A percentile compares a stretch with the other conserved stretches of the same genome.
phyloP scores from a whole-genome alignment of 2,113 vertebrate genomes.

The Oncorhynchus kisutch region DNA sequence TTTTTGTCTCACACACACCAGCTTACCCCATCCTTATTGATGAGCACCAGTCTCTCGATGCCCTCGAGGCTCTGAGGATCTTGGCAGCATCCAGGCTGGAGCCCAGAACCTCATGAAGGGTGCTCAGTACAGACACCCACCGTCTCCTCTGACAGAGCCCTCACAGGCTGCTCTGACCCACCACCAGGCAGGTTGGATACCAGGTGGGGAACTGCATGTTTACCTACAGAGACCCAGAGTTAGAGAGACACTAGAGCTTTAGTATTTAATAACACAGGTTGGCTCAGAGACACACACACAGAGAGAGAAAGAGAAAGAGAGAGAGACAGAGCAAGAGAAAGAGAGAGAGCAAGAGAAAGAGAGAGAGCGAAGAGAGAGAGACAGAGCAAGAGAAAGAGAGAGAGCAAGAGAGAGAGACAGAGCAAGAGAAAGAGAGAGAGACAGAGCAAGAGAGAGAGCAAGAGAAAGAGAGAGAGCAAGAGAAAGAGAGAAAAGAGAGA shows the following conservation, averaged over 20 bases:
- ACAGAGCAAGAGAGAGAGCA: too few relatives aligned
- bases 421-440: too few relatives aligned
- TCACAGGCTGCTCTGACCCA: slow-evolving; percentile 81
- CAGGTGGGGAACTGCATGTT: slow-evolving; percentile 85
- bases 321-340: neutral
- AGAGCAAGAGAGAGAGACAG: too few relatives aligned
- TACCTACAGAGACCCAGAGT: slow-evolving; percentile 37
- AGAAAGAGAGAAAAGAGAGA: too few relatives aligned
- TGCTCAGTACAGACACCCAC: slow-evolving; percentile 91
- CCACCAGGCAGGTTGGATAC: slow-evolving; percentile 87
- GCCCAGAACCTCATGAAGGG: slow-evolving; percentile 88
- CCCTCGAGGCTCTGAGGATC: slow-evolving; percentile 86
- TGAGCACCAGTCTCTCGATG: slow-evolving; percentile 93
- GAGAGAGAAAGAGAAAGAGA: neutral
- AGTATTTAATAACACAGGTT: too few relatives aligned
- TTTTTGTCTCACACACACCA: neutral
- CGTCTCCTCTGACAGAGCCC: slow-evolving; percentile 85
- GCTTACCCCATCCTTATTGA: slow-evolving; percentile 93
- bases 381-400: too few relatives aligned
- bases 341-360: too few relatives aligned
- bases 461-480: neutral
- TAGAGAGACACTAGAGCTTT: neutral
- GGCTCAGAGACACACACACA: too few relatives aligned
- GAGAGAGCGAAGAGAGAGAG: too few relatives aligned
- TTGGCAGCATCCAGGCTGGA: slow-evolving; percentile 91